Conservation (phyloP, 2,797 vertebrate genomes). For the Emys orbicularis region DNA sequence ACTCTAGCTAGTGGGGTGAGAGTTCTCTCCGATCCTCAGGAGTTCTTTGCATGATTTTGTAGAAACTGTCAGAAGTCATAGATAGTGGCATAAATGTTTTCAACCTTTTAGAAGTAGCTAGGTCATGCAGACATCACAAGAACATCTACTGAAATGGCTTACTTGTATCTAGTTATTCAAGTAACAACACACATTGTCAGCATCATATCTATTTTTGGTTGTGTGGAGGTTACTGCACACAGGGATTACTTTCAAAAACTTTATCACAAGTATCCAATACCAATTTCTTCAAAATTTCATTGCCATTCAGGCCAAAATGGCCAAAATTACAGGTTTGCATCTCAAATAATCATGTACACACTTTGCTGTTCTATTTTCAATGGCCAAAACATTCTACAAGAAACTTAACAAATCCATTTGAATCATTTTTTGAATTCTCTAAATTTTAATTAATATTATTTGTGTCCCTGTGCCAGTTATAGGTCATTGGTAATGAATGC, state of each 20-base stretch:
- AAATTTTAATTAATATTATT: not conserved
- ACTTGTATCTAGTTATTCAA: not conserved
- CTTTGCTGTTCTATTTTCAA: not conserved
- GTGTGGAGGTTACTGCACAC: not conserved
- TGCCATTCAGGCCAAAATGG: too few relatives aligned
- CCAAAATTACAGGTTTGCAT: not conserved
- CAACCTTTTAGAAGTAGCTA: too few relatives aligned
- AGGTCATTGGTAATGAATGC: not conserved
- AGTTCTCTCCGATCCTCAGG: not conserved
- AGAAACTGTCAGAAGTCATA: too few relatives aligned
- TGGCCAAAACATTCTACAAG: too few relatives aligned
- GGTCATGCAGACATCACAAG: not conserved
- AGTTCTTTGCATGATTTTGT: not conserved
- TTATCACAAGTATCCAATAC: not conserved
- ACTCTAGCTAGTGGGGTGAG: not conserved
- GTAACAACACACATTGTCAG: not conserved
- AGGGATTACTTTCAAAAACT: not conserved
- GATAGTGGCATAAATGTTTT: too few relatives aligned
- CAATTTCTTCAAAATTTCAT: not conserved
- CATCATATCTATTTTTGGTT: not conserved
- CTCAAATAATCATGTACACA: not conserved
- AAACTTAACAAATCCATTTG: not conserved
- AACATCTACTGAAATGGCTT: not conserved
- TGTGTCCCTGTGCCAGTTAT: not conserved
- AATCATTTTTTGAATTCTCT: not conserved